Conservation (phyloP, 2,888 invertebrate genomes). For the Lithophane socia region DNA sequence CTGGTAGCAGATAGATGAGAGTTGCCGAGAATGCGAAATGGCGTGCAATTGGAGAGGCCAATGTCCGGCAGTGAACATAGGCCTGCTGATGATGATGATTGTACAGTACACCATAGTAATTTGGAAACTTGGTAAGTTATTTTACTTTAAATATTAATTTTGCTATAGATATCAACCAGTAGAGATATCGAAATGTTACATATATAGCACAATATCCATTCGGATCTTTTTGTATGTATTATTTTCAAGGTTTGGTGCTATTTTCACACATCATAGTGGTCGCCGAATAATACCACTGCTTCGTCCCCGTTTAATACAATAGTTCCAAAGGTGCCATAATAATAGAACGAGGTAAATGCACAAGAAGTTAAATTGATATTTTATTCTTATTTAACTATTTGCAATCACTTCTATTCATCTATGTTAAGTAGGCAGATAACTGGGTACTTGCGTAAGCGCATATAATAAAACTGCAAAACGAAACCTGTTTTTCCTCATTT, state of each 20-base stretch:
- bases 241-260: not conserved
- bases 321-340: not conserved
- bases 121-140: not conserved
- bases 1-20: not conserved
- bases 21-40: no score
- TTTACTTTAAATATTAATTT: not conserved
- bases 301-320: not conserved
- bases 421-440: not conserved
- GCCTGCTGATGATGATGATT: not conserved
- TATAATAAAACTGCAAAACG: conserved; percentile 29
- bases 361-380: not conserved
- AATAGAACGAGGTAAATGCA: not conserved
- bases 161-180: not conserved
- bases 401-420: conserved; percentile 1
- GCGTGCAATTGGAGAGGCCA: no score
- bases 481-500: conserved; percentile 50
- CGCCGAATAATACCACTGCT: not conserved
- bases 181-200: not conserved
- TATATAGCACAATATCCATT: not conserved
- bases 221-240: not conserved
- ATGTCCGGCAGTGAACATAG: not conserved
- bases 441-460: conserved; percentile 26
- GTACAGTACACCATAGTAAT: not conserved
- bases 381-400: not conserved
- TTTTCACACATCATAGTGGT: not conserved